Evolutionary conservation across 2,888 invertebrate species (phyloP), one percentile per base, ranked within the genome.

Genomic region (Hermodice carunculata): DNA sequence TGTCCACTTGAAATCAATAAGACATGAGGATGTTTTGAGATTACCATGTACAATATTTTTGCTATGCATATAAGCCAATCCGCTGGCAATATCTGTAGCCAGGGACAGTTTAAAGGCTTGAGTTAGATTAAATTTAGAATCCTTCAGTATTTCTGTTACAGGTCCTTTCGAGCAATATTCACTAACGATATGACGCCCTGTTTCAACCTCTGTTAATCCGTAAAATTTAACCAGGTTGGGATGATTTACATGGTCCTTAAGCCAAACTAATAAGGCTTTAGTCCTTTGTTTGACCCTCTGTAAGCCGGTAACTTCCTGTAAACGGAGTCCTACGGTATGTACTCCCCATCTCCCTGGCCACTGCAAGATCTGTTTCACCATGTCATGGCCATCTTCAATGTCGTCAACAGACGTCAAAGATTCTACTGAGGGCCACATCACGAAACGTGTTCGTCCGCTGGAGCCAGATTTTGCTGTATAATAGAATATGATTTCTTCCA

Each of bases 1-100:
- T 0, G 73, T 77, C 84, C 84, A 84, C 28, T 76, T 73, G 1
- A 53, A 61, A 64, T 83, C 84, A n/a, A 83, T 69, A 8, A 80
- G 46, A 58, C 82, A 82, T 48, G 66, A 71, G 14, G 72, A 62
- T 0, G 79, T 76, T 24, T 60, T 69, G 42, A 84, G 72, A 48
- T 71, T 57, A 14, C 83, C 83, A 64, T 83, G 83, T 1, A 80
- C 67, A 22, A 83, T 67, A 17, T 71, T 74, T 31, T 78, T 69
- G 22, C 70, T 64, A 54, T 84, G 84, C 6, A 84, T 69, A 64
- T 74, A 83, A 19, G 61, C 58, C 74, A 82, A 74, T 0, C 81
- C 82, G 2, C 58, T 59, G 0, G 73, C 72, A 1, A 82, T 70
- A 52, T 82, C 80, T 14, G 74, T 57, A 4, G 78, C 62, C 11